Percentiles rank a stretch among this genome's conserved stretches.
phyloP scores from a whole-genome alignment of 2,113 vertebrate genomes.

The Cranoglanis bouderius region DNA sequence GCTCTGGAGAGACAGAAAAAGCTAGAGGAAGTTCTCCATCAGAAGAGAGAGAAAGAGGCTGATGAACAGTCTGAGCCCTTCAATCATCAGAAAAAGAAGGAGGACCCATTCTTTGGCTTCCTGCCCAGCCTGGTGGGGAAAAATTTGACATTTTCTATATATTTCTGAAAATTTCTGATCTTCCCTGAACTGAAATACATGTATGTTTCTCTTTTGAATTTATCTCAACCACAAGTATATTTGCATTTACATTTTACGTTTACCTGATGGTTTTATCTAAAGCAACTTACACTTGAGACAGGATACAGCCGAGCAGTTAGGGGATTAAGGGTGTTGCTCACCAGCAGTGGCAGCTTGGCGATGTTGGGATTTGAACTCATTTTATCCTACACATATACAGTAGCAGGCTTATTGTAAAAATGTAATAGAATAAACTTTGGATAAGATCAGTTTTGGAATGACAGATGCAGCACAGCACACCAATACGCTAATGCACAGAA shows the following conservation, averaged over 20 bases:
- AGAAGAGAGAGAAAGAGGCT: constrained; percentile 65
- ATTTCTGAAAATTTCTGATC: neutral
- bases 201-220: neutral
- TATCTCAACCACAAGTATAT: too few relatives aligned
- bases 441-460: too few relatives aligned
- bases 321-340: too few relatives aligned
- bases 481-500: neutral
- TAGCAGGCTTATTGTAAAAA: neutral
- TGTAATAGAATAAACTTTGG: neutral
- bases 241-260: too few relatives aligned
- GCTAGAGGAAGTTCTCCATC: constrained; percentile 58
- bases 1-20: constrained; percentile 61
- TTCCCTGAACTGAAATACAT: neutral
- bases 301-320: too few relatives aligned
- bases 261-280: too few relatives aligned
- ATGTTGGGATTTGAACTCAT: too few relatives aligned
- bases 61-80: constrained; percentile 58
- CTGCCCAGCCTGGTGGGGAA: constrained; percentile 77
- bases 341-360: too few relatives aligned
- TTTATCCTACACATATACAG: neutral
- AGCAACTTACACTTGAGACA: too few relatives aligned
- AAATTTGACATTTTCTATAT: neutral
- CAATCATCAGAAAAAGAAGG: constrained; percentile 81
- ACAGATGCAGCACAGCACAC: too few relatives aligned
- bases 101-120: constrained; percentile 91